These are phyloP conservation scores for Agonopterix subpropinquella DNA, from an alignment of 2,888 invertebrate genomes.

Conservation along the genomic window DNA sequence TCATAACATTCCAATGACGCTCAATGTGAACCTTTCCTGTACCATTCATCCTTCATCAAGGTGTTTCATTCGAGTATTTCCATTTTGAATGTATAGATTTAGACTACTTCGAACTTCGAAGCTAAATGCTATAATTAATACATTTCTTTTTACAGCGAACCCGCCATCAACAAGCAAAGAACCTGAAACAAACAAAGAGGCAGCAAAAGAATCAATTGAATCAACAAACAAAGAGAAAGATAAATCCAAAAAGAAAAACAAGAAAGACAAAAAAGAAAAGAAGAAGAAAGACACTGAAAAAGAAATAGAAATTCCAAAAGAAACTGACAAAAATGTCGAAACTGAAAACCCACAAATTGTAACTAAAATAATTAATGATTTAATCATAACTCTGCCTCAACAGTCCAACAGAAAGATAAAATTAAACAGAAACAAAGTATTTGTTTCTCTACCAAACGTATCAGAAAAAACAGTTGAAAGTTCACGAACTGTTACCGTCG, in stretches of 20 bases:
- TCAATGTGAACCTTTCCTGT: no score
- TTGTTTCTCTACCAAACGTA: slow-evolving; percentile 10
- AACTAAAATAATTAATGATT: slow-evolving; percentile 44
- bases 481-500: background rate
- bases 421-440: slow-evolving; percentile 46
- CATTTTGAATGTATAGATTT: no score
- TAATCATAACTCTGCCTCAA: slow-evolving; percentile 55
- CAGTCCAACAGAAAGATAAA: slow-evolving; percentile 50
- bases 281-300: slow-evolving; percentile 5
- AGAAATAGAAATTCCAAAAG: background rate
- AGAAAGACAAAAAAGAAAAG: slow-evolving; percentile 1
- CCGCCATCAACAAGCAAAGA: slow-evolving; percentile 10
- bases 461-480: background rate
- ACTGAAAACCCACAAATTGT: slow-evolving; percentile 15
- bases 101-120: no score
- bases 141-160: slow-evolving; percentile 1
- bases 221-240: background rate
- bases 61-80: no score
- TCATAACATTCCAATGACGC: no score
- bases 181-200: slow-evolving; percentile 2
- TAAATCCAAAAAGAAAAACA: background rate
- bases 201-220: background rate
- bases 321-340: background rate
- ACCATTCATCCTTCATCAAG: no score
- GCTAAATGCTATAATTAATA: background rate